Evolutionary conservation across 2,888 invertebrate species (phyloP).

Genomic region (Tiphia femorata): DNA sequence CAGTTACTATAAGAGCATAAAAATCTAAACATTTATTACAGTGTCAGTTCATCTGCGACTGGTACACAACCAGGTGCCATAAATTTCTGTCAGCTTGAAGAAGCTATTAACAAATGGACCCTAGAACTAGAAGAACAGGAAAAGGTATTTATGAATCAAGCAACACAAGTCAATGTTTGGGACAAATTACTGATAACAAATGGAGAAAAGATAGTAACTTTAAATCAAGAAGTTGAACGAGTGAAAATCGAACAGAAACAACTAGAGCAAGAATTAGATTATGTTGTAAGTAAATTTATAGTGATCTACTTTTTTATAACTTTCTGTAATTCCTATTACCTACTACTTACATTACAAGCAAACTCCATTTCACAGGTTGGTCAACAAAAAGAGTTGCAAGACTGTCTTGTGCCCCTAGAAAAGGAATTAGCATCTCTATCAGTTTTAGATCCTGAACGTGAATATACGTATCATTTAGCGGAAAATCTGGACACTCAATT

Average conservation of each 20-base stretch:
- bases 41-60: slow-evolving; percentile 59
- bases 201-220: slow-evolving; percentile 90
- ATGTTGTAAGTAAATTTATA: slow-evolving; percentile 73
- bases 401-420: slow-evolving; percentile 87
- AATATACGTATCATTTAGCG: slow-evolving; percentile 90
- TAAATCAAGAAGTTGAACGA: slow-evolving; percentile 89
- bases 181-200: slow-evolving; percentile 90
- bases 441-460: slow-evolving; percentile 88
- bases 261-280: slow-evolving; percentile 93
- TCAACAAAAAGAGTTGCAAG: slow-evolving; percentile 93
- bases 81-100: slow-evolving; percentile 89
- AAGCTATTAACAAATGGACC: slow-evolving; percentile 95
- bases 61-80: slow-evolving; percentile 71
- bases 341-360: no score
- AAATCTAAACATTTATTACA: slow-evolving; percentile 21
- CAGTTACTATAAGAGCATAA: background rate
- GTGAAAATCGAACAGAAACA: slow-evolving; percentile 91
- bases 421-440: slow-evolving; percentile 79
- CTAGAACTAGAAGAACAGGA: slow-evolving; percentile 93
- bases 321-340: no score
- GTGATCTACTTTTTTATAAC: background rate
- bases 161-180: slow-evolving; percentile 96
- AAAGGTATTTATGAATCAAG: slow-evolving; percentile 92
- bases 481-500: slow-evolving; percentile 93
- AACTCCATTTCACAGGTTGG: no score